Evolutionary conservation across 2,888 invertebrate genomes (phyloP).

Genomic region (Limenitis arthemis): DNA sequence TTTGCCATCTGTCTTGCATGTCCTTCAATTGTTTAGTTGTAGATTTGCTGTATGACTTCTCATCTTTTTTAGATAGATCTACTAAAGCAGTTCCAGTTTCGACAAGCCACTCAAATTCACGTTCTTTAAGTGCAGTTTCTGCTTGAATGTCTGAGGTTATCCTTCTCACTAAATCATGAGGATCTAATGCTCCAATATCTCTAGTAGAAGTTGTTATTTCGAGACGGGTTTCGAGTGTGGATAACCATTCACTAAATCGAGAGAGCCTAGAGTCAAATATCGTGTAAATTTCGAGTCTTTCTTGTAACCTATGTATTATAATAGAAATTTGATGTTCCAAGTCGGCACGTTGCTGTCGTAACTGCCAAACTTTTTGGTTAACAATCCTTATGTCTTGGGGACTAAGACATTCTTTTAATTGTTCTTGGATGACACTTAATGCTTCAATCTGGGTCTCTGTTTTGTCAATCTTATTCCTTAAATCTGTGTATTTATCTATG

Average conservation of each 20-base stretch:
- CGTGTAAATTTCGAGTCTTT: slow-evolving; percentile 78
- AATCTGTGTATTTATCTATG: slow-evolving; percentile 74
- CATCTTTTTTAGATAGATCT: slow-evolving; percentile 75
- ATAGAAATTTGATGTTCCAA: slow-evolving; percentile 83
- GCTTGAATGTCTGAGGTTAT: slow-evolving; percentile 82
- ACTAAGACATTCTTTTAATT: slow-evolving; percentile 87
- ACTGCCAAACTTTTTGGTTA: slow-evolving; percentile 82
- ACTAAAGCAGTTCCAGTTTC: slow-evolving; percentile 77
- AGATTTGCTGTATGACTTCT: slow-evolving; percentile 60
- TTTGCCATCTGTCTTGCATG: slow-evolving; percentile 78
- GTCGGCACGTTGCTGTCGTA: slow-evolving; percentile 86
- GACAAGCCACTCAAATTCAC: slow-evolving; percentile 84
- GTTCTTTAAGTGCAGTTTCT: slow-evolving; percentile 82
- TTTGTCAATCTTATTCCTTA: slow-evolving; percentile 71
- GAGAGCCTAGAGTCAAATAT: slow-evolving; percentile 78
- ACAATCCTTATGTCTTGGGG: slow-evolving; percentile 87
- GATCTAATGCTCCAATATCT: slow-evolving; percentile 71
- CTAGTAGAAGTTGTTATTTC: slow-evolving; percentile 70
- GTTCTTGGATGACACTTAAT: slow-evolving; percentile 82
- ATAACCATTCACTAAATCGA: slow-evolving; percentile 79
- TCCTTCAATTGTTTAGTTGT: slow-evolving; percentile 73
- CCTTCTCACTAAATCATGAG: slow-evolving; percentile 80
- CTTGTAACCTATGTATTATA: slow-evolving; percentile 80
- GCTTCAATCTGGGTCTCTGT: slow-evolving; percentile 77
- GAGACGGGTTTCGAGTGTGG: slow-evolving; percentile 76